Conservation (phyloP, 2,113 vertebrate genomes). For the Alectura lathami region DNA sequence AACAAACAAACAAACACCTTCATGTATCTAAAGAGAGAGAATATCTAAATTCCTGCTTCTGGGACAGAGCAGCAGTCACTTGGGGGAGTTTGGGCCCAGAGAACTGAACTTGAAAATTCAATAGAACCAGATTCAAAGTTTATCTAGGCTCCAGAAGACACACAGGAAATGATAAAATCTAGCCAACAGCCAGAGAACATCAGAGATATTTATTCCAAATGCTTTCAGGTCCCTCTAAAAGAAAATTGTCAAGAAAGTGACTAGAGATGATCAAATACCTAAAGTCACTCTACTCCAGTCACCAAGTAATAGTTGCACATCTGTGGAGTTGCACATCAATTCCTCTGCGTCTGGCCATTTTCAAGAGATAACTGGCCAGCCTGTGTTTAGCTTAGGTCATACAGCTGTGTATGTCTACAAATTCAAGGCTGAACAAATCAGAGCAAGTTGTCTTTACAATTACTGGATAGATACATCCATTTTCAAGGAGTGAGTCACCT, state of each 20-base stretch:
- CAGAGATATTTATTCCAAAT: background rate
- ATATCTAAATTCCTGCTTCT: background rate
- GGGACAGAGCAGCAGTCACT: background rate
- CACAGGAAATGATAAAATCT: background rate
- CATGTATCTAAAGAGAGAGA: background rate
- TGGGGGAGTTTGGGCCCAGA: background rate
- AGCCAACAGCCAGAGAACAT: background rate
- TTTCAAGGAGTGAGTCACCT: constrained; percentile 33
- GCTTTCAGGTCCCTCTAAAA: background rate
- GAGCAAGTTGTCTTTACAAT: background rate
- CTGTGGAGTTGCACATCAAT: background rate
- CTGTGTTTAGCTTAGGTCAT: background rate
- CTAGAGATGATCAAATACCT: background rate
- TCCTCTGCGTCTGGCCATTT: background rate
- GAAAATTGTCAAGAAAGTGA: background rate
- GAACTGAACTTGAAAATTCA: background rate
- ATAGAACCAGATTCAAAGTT: background rate
- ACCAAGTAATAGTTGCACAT: too few species aligned
- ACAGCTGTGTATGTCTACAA: background rate
- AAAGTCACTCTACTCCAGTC: background rate
- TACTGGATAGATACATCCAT: background rate
- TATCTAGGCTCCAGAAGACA: background rate
- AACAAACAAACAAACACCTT: background rate
- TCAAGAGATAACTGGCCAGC: background rate
- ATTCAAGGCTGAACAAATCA: background rate